A percentile compares a stretch with the other conserved stretches of the same genome.
Conservation (phyloP, 2,797 vertebrate genomes). For the Sebastes taczanowskii region DNA sequence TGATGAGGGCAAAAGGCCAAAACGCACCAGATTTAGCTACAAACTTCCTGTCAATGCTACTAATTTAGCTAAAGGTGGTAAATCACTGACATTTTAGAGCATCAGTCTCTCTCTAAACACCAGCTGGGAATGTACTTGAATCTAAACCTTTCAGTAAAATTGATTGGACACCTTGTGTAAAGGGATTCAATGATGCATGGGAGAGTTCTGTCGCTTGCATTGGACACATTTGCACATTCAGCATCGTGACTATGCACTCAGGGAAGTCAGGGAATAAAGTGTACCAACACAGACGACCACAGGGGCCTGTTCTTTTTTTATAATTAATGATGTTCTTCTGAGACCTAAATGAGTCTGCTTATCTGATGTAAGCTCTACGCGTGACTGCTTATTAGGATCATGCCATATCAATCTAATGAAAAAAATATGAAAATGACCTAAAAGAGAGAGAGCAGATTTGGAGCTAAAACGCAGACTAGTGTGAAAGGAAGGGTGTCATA, state of each 20-base stretch:
- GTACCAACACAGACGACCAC: constrained; percentile 31
- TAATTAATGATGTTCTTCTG: constrained; percentile 59
- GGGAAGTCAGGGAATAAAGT: constrained; percentile 25
- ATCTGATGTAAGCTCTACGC: constrained; percentile 49
- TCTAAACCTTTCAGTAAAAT: constrained; percentile 29
- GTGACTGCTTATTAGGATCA: constrained; percentile 47
- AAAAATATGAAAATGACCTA: constrained; percentile 15
- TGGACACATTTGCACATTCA: constrained; percentile 12
- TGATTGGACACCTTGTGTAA: constrained; percentile 23
- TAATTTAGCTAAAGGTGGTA: neutral
- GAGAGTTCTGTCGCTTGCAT: constrained; percentile 3
- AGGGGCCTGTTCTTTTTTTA: constrained; percentile 31
- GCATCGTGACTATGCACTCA: neutral
- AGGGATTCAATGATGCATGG: constrained; percentile 30
- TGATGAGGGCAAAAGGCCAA: neutral
- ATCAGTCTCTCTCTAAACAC: constrained; percentile 12
- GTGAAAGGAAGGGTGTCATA: neutral
- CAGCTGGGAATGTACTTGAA: neutral
- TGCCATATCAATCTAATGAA: constrained; percentile 19
- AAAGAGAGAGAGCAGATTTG: neutral
- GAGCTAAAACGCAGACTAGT: neutral
- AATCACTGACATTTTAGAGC: constrained; percentile 8
- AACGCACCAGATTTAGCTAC: neutral
- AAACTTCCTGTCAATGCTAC: neutral
- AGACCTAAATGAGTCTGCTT: constrained; percentile 52